Percentiles rank a stretch among this genome's conserved stretches.
These are phyloP conservation scores for Tachycineta bicolor DNA, from an alignment of 2,113 vertebrate genomes.

Conservation along the genomic window DNA sequence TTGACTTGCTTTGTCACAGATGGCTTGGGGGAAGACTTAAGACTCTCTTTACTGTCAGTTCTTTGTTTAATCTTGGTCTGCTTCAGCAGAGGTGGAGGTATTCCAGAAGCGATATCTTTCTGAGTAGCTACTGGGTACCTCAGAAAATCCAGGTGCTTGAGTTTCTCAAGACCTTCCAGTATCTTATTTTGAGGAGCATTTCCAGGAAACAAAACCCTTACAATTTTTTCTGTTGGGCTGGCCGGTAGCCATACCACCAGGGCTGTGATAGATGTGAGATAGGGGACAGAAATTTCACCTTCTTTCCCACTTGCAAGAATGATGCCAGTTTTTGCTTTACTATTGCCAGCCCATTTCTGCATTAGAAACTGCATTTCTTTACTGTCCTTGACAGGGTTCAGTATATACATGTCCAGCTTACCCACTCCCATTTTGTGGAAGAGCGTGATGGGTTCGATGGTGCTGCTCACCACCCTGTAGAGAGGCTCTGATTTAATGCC, in stretches of 20 bases:
- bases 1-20: conserved; percentile 80
- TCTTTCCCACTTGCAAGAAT: conserved; percentile 91
- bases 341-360: conserved; percentile 99
- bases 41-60: conserved; percentile 95
- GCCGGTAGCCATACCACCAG: conserved; percentile 97
- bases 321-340: conserved; percentile 98
- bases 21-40: conserved; percentile 89
- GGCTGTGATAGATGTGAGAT: conserved; percentile 96
- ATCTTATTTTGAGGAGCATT: conserved; percentile 99
- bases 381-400: conserved; percentile 97
- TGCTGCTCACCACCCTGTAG: conserved; percentile 89
- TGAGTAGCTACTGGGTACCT: conserved; percentile 94
- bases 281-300: conserved; percentile 97
- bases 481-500: conserved; percentile 94
- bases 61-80: conserved; percentile 94
- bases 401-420: conserved; percentile 94
- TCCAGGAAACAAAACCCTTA: conserved; percentile 95
- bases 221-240: conserved; percentile 92
- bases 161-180: conserved; percentile 94
- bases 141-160: conserved; percentile 94
- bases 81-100: conserved; percentile 84
- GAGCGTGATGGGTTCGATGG: conserved; percentile 92
- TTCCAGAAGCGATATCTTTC: conserved; percentile 87
- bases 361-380: conserved; percentile 99
- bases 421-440: conserved; percentile 99